These are phyloP conservation scores for Borostomias antarcticus DNA, from an alignment of 2,797 vertebrate genomes.

Conservation along the genomic window DNA sequence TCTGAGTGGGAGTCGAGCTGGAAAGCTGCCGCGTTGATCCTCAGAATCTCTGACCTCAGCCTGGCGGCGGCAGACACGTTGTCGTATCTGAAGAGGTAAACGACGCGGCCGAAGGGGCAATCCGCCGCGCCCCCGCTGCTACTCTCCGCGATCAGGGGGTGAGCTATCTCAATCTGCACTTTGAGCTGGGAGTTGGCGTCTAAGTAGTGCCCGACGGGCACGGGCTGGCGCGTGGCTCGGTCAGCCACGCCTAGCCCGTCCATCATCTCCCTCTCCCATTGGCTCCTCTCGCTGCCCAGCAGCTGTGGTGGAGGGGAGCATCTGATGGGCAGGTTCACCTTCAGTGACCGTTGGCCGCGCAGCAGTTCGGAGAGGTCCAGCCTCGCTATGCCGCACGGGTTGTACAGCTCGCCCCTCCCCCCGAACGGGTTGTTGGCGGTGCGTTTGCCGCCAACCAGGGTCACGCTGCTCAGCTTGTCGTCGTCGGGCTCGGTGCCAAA, in stretches of 20 bases:
- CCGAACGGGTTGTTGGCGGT: slow-evolving; percentile 37
- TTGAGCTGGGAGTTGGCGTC: slow-evolving; percentile 77
- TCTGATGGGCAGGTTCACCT: slow-evolving; percentile 70
- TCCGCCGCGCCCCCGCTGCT: slow-evolving; percentile 3
- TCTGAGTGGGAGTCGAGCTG: slow-evolving; percentile 51
- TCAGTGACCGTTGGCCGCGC: slow-evolving; percentile 68
- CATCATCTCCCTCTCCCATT: slow-evolving; percentile 14
- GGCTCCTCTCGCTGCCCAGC: background rate
- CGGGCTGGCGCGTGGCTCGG: background rate
- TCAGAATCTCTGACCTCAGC: slow-evolving; percentile 73
- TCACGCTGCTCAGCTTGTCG: slow-evolving; percentile 40
- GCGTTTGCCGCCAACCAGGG: slow-evolving; percentile 36
- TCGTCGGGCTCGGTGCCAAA: slow-evolving; percentile 64
- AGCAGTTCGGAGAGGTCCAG: slow-evolving; percentile 79
- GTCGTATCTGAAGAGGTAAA: slow-evolving; percentile 73
- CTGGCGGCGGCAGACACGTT: slow-evolving; percentile 52
- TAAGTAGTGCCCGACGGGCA: slow-evolving; percentile 75
- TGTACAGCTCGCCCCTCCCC: slow-evolving; percentile 27
- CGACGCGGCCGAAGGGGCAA: slow-evolving; percentile 72
- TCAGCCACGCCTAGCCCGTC: slow-evolving; percentile 16
- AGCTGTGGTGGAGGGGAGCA: slow-evolving; percentile 51
- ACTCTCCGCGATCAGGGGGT: slow-evolving; percentile 46
- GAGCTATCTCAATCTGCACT: slow-evolving; percentile 77
- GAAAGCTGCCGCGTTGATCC: slow-evolving; percentile 76
- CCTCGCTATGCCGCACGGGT: slow-evolving; percentile 74